A percentile compares a stretch with the other conserved stretches of the same genome.
Conservation (phyloP, 30 jellyfish, hydroid and myxozoan genomes). For the Cassiopea andromeda region DNA sequence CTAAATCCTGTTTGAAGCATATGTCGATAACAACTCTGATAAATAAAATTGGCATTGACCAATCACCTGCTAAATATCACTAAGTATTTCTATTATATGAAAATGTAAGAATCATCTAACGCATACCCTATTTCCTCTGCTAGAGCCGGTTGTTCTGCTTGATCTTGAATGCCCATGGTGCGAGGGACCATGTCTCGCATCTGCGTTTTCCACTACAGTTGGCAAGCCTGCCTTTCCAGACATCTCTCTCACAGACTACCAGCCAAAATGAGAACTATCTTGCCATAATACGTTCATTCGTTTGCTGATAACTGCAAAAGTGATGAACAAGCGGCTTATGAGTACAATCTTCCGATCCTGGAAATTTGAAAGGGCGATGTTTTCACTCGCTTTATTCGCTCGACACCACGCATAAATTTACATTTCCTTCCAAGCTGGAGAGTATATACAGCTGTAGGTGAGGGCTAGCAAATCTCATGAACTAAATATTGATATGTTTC, state of each 20-base stretch:
- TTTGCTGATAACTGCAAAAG: constrained; percentile 17
- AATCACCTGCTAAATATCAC: not conserved
- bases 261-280: constrained; percentile 20
- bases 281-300: constrained; percentile 22
- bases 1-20: not conserved
- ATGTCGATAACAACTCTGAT: not conserved
- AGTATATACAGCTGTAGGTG: constrained; percentile 13
- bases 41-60: not conserved
- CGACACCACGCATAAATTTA: constrained; percentile 20
- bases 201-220: constrained; percentile 82
- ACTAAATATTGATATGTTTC: not conserved
- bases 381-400: constrained; percentile 16
- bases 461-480: not conserved
- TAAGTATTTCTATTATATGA: not conserved
- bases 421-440: constrained; percentile 57
- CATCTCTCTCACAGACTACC: constrained; percentile 53
- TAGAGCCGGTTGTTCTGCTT: constrained; percentile 64
- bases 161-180: constrained; percentile 87
- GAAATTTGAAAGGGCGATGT: constrained; percentile 50
- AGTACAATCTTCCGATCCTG: constrained; percentile 11
- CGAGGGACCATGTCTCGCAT: constrained; percentile 89
- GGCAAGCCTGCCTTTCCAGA: constrained; percentile 76
- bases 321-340: constrained; percentile 41
- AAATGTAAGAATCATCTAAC: not conserved
- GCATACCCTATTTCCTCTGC: constrained; percentile 75